Percentiles rank a stretch among this genome's conserved stretches.
Conservation (phyloP, 1,140 invertebrate species). For the Conopomorpha cramerella region DNA sequence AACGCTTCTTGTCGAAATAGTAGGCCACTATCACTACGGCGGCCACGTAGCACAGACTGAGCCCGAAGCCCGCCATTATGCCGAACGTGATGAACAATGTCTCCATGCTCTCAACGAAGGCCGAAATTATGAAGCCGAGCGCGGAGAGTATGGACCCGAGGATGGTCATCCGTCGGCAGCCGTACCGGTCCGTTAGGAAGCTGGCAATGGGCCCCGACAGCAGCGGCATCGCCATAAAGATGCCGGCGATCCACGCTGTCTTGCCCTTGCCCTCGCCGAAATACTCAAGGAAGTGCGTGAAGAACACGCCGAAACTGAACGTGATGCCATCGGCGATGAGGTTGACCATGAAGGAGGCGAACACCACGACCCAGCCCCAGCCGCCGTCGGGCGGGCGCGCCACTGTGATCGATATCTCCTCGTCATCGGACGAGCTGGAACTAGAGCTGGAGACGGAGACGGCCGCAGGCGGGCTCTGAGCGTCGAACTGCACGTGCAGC, state of each 20-base stretch:
- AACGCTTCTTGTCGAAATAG: constrained; percentile 92
- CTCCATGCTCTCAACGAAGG: constrained; percentile 76
- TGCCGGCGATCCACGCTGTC: constrained; percentile 86
- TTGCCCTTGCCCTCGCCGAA: constrained; percentile 82
- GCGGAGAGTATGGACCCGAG: constrained; percentile 79
- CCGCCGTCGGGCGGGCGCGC: constrained; percentile 74
- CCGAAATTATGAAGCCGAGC: constrained; percentile 80
- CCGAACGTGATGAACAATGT: constrained; percentile 85
- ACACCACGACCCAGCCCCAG: constrained; percentile 83
- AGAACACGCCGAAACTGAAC: constrained; percentile 86
- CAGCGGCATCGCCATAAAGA: constrained; percentile 90
- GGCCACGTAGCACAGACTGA: constrained; percentile 87
- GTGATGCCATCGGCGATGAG: constrained; percentile 90
- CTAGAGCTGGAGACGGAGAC: constrained; percentile 54
- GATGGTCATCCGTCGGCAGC: constrained; percentile 81
- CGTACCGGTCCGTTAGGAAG: constrained; percentile 84
- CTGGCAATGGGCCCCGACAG: constrained; percentile 88
- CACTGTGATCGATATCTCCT: constrained; percentile 67
- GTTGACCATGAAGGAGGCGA: constrained; percentile 87
- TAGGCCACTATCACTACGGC: constrained; percentile 94
- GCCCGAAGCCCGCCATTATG: constrained; percentile 82
- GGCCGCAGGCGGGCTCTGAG: constrained; percentile 39
- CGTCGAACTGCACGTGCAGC: constrained; percentile 65
- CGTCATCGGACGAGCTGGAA: constrained; percentile 63
- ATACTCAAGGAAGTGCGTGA: constrained; percentile 77